Conservation (phyloP, 2,888 invertebrate species). For the Suillia variegata region DNA sequence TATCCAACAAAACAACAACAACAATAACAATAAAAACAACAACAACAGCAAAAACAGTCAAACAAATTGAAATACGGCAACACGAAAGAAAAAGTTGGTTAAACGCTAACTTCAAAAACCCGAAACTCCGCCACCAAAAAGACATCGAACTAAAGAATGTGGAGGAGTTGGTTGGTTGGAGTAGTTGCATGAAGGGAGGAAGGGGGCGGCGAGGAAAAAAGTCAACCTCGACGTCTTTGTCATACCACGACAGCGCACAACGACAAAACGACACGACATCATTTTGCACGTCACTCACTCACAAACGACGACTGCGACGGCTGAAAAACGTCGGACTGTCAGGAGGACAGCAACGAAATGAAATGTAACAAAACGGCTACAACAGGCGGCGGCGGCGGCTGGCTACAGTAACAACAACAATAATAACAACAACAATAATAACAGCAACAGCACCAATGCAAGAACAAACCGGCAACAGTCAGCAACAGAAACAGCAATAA, state of each 20-base stretch:
- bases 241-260: slow-evolving; percentile 20
- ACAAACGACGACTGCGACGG: too few species aligned
- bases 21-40: not conserved
- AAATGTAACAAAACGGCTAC: slow-evolving; percentile 38
- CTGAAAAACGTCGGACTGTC: slow-evolving; percentile 39
- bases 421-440: slow-evolving; percentile 3
- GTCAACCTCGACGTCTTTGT: slow-evolving; percentile 38
- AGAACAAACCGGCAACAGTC: too few species aligned
- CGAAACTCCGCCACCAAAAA: slow-evolving; percentile 10
- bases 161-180: not conserved
- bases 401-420: slow-evolving; percentile 4
- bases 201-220: too few species aligned
- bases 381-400: too few species aligned
- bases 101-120: slow-evolving; percentile 39
- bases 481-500: slow-evolving; percentile 1
- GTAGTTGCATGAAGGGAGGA: too few species aligned
- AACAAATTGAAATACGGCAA: not conserved
- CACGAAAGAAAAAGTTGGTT: slow-evolving; percentile 20
- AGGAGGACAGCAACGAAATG: slow-evolving; percentile 48
- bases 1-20: slow-evolving; percentile 41
- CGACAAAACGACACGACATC: slow-evolving; percentile 50
- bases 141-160: too few species aligned
- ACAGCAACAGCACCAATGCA: too few species aligned
- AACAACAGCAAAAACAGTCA: not conserved
- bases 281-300: slow-evolving; percentile 53